phyloP scores from a whole-genome alignment of 2,888 invertebrate species.

The Drosophila nr. fundita region DNA sequence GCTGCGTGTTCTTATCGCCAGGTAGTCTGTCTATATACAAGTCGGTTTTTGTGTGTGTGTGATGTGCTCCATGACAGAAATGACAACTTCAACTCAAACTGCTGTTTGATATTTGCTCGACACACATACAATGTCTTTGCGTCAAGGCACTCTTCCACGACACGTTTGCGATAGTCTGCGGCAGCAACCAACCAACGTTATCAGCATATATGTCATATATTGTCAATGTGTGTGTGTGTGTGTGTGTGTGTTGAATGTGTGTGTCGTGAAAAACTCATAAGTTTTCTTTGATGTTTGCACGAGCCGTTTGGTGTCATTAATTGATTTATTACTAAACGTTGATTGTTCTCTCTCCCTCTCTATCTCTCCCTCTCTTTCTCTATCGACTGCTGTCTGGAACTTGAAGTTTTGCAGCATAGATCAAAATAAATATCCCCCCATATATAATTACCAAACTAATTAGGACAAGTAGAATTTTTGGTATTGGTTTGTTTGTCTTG shows the following conservation, averaged over 20 bases:
- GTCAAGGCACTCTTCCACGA: slow-evolving; percentile 36
- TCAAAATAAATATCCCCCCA: neutral
- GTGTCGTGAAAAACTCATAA: slow-evolving; percentile 61
- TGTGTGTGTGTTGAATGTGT: slow-evolving; percentile 36
- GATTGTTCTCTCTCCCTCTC: slow-evolving; percentile 34
- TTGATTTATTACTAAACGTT: slow-evolving; percentile 72
- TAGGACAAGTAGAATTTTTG: slow-evolving; percentile 44
- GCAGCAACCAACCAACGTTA: slow-evolving; percentile 42
- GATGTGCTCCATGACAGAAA: slow-evolving; percentile 42
- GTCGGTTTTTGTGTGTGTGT: slow-evolving; percentile 10
- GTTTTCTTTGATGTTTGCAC: slow-evolving; percentile 78
- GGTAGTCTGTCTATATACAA: slow-evolving; percentile 34
- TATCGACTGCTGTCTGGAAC: slow-evolving; percentile 13
- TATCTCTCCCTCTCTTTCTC: neutral
- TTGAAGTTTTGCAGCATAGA: slow-evolving; percentile 8
- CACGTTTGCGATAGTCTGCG: slow-evolving; percentile 47
- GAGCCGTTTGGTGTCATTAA: slow-evolving; percentile 65
- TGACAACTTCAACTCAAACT: slow-evolving; percentile 56
- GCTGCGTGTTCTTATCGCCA: slow-evolving; percentile 59
- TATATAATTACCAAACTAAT: slow-evolving; percentile 54
- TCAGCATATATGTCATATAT: slow-evolving; percentile 51
- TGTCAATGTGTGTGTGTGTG: slow-evolving; percentile 41
- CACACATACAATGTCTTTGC: slow-evolving; percentile 38
- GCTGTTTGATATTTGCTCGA: slow-evolving; percentile 63
- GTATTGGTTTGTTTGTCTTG: slow-evolving; percentile 62